A percentile compares a stretch with the other conserved stretches of the same genome.
phyloP scores from a whole-genome alignment of 2,888 invertebrate species.

The Nomada ferruginata region DNA sequence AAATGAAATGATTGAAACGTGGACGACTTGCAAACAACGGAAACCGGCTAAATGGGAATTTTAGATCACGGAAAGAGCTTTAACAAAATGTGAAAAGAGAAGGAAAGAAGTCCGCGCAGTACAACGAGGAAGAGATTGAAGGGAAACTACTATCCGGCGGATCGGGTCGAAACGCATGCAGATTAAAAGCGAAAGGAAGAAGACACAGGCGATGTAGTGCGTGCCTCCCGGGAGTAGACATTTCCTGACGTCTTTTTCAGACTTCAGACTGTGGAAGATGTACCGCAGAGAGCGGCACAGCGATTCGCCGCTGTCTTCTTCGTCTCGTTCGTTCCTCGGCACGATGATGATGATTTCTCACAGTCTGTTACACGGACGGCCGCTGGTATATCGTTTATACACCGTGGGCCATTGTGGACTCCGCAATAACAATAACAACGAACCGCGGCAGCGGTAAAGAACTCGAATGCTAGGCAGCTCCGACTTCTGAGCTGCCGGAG shows the following conservation, averaged over 20 bases:
- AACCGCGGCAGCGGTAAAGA: conserved; percentile 29
- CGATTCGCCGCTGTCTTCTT: conserved; percentile 35
- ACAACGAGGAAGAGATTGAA: conserved; percentile 10
- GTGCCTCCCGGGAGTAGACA: conserved; percentile 55
- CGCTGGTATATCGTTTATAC: conserved; percentile 57
- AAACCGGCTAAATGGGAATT: neutral
- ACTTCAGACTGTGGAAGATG: conserved; percentile 28
- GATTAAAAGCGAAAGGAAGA: conserved; percentile 77
- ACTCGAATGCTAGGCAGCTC: conserved; percentile 44
- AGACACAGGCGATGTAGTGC: conserved; percentile 45
- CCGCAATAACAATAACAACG: conserved; percentile 74
- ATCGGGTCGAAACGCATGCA: conserved; percentile 60
- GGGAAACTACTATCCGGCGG: conserved; percentile 58
- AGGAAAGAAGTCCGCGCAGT: neutral
- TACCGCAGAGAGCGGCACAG: neutral
- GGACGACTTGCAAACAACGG: neutral
- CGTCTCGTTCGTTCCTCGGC: conserved; percentile 29
- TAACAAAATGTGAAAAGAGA: neutral
- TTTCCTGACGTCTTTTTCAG: conserved; percentile 65
- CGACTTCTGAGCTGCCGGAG: conserved; percentile 57
- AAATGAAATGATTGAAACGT: too few relatives aligned
- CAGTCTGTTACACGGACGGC: conserved; percentile 52
- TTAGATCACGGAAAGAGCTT: neutral
- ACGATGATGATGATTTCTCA: conserved; percentile 61
- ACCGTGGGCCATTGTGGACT: conserved; percentile 54